Base-by-base conservation (phyloP, 2,113 vertebrate genomes). In the Siphamia tubifer region DNA sequence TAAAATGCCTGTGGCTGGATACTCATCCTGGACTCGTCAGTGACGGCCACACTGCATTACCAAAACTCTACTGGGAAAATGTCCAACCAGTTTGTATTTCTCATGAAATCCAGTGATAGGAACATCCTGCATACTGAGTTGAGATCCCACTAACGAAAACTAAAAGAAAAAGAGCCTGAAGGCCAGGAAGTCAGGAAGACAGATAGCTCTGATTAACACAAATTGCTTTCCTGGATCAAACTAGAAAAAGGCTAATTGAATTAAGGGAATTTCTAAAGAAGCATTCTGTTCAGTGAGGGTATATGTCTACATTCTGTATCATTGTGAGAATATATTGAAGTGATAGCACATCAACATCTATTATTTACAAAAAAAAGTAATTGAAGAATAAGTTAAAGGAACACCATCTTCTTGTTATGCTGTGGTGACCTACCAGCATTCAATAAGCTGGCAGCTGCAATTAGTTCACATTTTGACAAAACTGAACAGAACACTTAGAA, bases 151-250 rank as follows among this genome's bases (percentile, higher is more conserved):
- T 0, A 31, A 53, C 57, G 77, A 62, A 83, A 68, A 68, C 27
- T 55, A 65, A 69, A 68, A 43, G 78, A 23, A 78, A 81, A 69
- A 53, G 47, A 23, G 44, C 72, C 55, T 16, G 48, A 40, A 49
- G 48, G 45, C 8, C 31, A 54, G 44, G 10, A 69, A 53, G 68
- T 51, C 61, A 80, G 56, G 24, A 65, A 81, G 78, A 84, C 40
- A 35, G 75, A 88, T 78, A 19, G 52, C 71, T 49, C 68, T 70
- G 77, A 88, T 89, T 84, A 77, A 52, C 63, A 45, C 40, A n/a
- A 79, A 66, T 57, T 68, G 32, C 74, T 73, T 68, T 23, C 44
- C 38, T 52, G 61, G 40, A 60, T 49, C 40, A 23, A 40, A 67
- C 9, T 21, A 34, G 21, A 24, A 19, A 57, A 60, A 15, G 5